These are phyloP conservation scores for Odiellus spinosus DNA, from an alignment of 2,888 invertebrate genomes.

Conservation along the genomic window DNA sequence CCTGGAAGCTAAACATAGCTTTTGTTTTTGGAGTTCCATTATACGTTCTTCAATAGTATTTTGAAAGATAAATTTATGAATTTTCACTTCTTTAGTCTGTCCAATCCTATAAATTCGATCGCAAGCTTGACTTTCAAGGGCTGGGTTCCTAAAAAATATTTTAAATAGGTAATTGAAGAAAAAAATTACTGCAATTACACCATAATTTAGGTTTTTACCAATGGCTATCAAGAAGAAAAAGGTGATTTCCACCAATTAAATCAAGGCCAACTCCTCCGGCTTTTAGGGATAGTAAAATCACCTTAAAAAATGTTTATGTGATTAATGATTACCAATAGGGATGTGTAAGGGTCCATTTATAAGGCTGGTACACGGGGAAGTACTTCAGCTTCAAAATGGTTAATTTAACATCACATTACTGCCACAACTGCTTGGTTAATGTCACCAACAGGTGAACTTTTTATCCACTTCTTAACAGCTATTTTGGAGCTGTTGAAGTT, in stretches of 20 bases:
- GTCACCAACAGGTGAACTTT: too few species aligned
- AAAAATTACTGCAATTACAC: too few species aligned
- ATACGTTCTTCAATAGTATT: slow-evolving; percentile 82
- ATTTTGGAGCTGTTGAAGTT: too few species aligned
- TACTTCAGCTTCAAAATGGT: too few species aligned
- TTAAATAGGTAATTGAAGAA: too few species aligned
- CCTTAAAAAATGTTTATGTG: slow-evolving; percentile 21
- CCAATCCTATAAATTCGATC: slow-evolving; percentile 85
- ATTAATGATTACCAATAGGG: too few species aligned
- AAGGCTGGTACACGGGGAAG: too few species aligned
- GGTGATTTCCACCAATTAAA: slow-evolving; percentile 76
- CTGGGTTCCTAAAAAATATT: slow-evolving; percentile 54
- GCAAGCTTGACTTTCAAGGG: slow-evolving; percentile 82
- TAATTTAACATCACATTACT: too few species aligned
- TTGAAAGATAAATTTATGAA: slow-evolving; percentile 68
- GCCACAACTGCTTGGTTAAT: too few species aligned
- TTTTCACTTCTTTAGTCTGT: slow-evolving; percentile 58
- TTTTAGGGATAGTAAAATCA: slow-evolving; percentile 65
- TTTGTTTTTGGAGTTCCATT: slow-evolving; percentile 57
- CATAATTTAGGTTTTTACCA: too few species aligned
- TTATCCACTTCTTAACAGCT: too few species aligned
- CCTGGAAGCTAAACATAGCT: slow-evolving; percentile 55
- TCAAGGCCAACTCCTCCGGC: slow-evolving; percentile 93
- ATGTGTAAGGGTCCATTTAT: too few species aligned
- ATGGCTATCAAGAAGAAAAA: slow-evolving; percentile 76